Percentiles rank a stretch among this genome's conserved stretches.
These are phyloP conservation scores for Hyperoplus lanceolatus DNA, from an alignment of 2,797 vertebrate genomes.

Conservation along the genomic window DNA sequence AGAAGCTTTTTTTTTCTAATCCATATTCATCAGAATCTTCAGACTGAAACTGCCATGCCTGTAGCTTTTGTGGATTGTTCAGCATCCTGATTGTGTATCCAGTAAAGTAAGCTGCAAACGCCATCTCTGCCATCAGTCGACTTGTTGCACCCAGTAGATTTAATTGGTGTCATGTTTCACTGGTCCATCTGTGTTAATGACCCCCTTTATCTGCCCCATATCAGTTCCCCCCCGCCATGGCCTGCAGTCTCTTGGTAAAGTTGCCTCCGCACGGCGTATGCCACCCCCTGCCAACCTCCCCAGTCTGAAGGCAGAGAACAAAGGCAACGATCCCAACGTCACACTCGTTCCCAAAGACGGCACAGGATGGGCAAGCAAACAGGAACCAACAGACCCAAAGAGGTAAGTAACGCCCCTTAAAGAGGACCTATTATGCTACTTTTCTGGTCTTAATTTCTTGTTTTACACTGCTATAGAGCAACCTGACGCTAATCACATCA, in stretches of 20 bases:
- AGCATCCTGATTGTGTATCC: conserved; percentile 31
- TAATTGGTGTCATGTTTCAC: conserved; percentile 57
- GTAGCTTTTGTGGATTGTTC: conserved; percentile 7
- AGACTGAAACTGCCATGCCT: conserved; percentile 12
- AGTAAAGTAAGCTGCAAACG: conserved; percentile 15
- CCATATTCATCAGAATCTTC: conserved; percentile 16
- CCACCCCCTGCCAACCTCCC: conserved; percentile 97
- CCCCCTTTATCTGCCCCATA: conserved; percentile 37
- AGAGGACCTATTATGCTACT: too few species aligned
- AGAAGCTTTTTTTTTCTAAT: conserved; percentile 14
- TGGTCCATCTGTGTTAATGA: conserved; percentile 60
- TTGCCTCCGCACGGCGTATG: conserved; percentile 97
- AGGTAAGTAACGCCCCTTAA: conserved; percentile 76
- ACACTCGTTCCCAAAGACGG: conserved; percentile 97
- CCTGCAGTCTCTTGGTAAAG: conserved; percentile 99
- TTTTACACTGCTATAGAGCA: too few species aligned
- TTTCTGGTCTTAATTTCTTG: too few species aligned
- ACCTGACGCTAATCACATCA: too few species aligned
- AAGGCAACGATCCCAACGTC: conserved; percentile 99
- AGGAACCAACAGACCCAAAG: conserved; percentile 97
- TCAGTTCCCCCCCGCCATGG: conserved; percentile 97
- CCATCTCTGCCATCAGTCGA: conserved; percentile 22
- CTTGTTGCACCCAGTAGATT: conserved; percentile 19
- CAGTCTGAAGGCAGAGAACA: conserved; percentile 98
- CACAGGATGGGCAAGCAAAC: conserved; percentile 99